Percentiles rank a stretch among this genome's conserved stretches.
These are phyloP conservation scores for Panopea generosa DNA, from an alignment of 2,888 invertebrate genomes.

Conservation along the genomic window DNA sequence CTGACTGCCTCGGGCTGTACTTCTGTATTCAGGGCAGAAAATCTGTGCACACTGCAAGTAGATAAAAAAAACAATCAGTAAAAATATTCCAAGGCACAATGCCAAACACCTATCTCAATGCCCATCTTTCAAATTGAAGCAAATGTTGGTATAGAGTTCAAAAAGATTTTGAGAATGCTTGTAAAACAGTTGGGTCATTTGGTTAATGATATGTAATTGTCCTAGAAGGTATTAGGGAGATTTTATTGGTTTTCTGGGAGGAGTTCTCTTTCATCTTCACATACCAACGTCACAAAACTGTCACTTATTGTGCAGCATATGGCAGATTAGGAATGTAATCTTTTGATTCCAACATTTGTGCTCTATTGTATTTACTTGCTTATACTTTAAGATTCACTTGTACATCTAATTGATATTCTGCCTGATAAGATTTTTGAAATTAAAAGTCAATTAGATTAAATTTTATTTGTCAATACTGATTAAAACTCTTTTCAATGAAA, in stretches of 20 bases:
- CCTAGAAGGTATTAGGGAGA: slow-evolving; percentile 39
- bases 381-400: background rate
- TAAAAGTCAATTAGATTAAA: too few relatives aligned
- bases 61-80: slow-evolving; percentile 18
- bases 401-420: too few relatives aligned
- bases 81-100: background rate
- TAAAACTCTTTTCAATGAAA: too few relatives aligned
- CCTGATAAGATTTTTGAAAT: too few relatives aligned
- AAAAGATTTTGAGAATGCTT: too few relatives aligned
- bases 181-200: too few relatives aligned
- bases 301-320: slow-evolving; percentile 39
- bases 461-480: too few relatives aligned
- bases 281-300: slow-evolving; percentile 44
- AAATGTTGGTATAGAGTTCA: too few relatives aligned
- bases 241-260: slow-evolving; percentile 26
- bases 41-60: slow-evolving; percentile 66
- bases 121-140: too few relatives aligned
- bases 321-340: slow-evolving; percentile 42
- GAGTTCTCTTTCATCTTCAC: slow-evolving; percentile 34
- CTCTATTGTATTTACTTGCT: slow-evolving; percentile 19
- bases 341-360: slow-evolving; percentile 31
- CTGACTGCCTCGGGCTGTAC: slow-evolving; percentile 65
- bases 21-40: slow-evolving; percentile 61
- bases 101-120: too few relatives aligned
- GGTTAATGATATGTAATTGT: too few relatives aligned